phyloP scores from a whole-genome alignment of 2,888 invertebrate species.

The Cheiracanthium punctorium region DNA sequence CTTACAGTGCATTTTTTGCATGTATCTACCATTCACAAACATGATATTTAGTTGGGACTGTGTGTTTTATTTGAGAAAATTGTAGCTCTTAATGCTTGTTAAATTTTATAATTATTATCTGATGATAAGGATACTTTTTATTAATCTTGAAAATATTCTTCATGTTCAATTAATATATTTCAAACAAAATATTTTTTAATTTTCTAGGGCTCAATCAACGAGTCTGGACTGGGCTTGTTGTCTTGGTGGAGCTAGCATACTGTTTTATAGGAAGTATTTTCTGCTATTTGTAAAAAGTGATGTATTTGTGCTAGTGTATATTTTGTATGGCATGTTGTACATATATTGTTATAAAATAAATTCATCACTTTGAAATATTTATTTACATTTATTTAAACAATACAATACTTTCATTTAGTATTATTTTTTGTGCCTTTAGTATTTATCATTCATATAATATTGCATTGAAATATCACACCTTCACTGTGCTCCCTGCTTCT shows the following conservation, averaged over 20 bases:
- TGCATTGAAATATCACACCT: slow-evolving; percentile 65
- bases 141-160: too few relatives aligned
- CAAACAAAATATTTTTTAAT: too few relatives aligned
- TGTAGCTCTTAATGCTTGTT: too few relatives aligned
- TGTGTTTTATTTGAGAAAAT: too few relatives aligned
- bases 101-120: too few relatives aligned
- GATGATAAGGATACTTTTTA: too few relatives aligned
- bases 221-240: slow-evolving; percentile 91
- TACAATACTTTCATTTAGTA: slow-evolving; percentile 34
- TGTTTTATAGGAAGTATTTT: background rate
- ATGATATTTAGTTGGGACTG: too few relatives aligned
- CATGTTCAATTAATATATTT: too few relatives aligned
- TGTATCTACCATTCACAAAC: too few relatives aligned
- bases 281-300: background rate
- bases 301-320: background rate
- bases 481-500: slow-evolving; percentile 42
- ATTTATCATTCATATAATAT: slow-evolving; percentile 63
- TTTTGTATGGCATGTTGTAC: background rate
- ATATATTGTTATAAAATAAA: background rate
- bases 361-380: slow-evolving; percentile 52
- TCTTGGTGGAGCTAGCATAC: slow-evolving; percentile 86
- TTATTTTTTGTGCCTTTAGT: slow-evolving; percentile 52
- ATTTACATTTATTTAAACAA: slow-evolving; percentile 65
- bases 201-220: slow-evolving; percentile 85
- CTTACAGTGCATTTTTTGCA: too few relatives aligned